phyloP scores from a whole-genome alignment of 2,888 invertebrate genomes.

The Lasioglossum lativentre region DNA sequence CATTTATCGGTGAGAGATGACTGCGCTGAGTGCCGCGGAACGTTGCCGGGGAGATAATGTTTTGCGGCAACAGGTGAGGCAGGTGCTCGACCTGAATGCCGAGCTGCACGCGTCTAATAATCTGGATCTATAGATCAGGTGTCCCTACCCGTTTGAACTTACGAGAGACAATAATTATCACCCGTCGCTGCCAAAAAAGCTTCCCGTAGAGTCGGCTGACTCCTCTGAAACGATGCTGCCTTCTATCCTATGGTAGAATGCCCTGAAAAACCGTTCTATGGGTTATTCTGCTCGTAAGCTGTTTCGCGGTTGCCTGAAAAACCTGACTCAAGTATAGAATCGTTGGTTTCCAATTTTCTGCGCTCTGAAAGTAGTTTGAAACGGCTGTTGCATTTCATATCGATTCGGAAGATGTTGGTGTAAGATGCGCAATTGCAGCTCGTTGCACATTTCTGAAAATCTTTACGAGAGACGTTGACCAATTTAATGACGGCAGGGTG shows the following conservation, averaged over 20 bases:
- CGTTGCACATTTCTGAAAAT: too few species aligned
- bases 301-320: neutral
- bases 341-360: neutral
- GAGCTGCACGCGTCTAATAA: conserved; percentile 83
- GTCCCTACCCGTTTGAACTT: conserved; percentile 79
- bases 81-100: conserved; percentile 84
- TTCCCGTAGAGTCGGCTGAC: neutral
- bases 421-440: too few species aligned
- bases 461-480: too few species aligned
- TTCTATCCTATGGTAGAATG: neutral
- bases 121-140: conserved; percentile 83
- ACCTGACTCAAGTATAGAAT: neutral
- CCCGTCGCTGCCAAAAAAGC: conserved; percentile 24
- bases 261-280: neutral
- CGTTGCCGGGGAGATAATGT: conserved; percentile 81
- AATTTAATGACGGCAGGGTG: too few species aligned
- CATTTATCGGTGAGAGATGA: conserved; percentile 81
- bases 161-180: conserved; percentile 77
- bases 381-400: neutral
- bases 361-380: neutral
- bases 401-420: neutral
- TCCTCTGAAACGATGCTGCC: neutral
- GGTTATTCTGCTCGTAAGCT: neutral
- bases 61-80: conserved; percentile 85
- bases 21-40: conserved; percentile 76